Conservation (phyloP, 2,888 invertebrate genomes). For the Icerya purchasi region DNA sequence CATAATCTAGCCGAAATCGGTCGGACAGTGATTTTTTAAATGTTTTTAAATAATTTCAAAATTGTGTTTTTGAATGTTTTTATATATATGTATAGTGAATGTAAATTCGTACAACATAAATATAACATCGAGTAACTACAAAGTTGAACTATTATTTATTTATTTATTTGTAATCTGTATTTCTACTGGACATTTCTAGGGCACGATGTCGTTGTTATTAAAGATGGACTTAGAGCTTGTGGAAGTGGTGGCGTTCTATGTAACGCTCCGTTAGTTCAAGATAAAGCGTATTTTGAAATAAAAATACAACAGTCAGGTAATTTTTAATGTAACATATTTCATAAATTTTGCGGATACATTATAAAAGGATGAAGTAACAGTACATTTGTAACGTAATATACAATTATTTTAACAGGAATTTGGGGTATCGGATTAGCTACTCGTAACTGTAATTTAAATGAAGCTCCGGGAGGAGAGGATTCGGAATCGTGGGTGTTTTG, state of each 20-base stretch:
- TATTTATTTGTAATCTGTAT: background rate
- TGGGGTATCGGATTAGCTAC: slow-evolving; percentile 94
- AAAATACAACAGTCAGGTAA: slow-evolving; percentile 87
- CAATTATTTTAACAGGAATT: slow-evolving; percentile 27
- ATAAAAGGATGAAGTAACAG: no score
- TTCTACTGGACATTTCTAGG: slow-evolving; percentile 50
- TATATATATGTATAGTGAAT: no score
- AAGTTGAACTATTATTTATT: no score
- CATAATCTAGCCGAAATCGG: no score
- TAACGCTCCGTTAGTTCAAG: slow-evolving; percentile 84
- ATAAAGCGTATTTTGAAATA: slow-evolving; percentile 95
- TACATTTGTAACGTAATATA: no score
- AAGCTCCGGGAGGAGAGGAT: slow-evolving; percentile 69
- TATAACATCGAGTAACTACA: no score
- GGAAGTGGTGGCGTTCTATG: slow-evolving; percentile 88
- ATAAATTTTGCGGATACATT: no score
- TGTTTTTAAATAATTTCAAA: no score
- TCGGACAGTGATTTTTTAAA: no score
- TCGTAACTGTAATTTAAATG: slow-evolving; percentile 62
- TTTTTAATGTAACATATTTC: no score
- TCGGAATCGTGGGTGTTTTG: slow-evolving; percentile 82
- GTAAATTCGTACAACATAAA: no score
- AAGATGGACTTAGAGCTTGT: slow-evolving; percentile 77
- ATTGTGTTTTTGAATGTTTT: no score
- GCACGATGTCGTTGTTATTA: slow-evolving; percentile 86